Evolutionary conservation across 2,888 invertebrate species (phyloP).

Genomic region (Idaea aversata): DNA sequence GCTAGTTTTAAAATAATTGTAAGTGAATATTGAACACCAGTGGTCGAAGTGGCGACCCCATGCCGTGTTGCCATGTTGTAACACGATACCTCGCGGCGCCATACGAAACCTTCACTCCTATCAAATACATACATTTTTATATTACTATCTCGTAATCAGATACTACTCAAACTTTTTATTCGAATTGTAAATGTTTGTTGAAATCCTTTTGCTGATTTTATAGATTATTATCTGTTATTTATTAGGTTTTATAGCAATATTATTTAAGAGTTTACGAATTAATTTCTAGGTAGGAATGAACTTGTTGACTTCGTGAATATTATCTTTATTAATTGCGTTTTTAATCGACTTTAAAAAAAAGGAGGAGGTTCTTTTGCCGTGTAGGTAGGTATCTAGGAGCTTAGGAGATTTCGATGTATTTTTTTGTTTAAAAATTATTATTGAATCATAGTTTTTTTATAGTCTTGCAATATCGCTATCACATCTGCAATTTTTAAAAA

Average conservation of each 20-base stretch:
- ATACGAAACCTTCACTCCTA: not conserved
- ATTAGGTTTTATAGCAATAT: not conserved
- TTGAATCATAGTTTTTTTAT: no score
- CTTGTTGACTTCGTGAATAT: not conserved
- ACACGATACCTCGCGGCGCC: not conserved
- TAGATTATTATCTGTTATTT: not conserved
- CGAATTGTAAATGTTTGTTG: conserved; percentile 14
- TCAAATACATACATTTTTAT: not conserved
- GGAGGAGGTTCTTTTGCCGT: no score
- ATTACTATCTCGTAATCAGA: conserved; percentile 14
- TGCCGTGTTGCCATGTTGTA: not conserved
- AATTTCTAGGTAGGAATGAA: not conserved
- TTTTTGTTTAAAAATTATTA: no score
- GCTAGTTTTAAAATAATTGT: no score
- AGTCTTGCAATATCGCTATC: no score
- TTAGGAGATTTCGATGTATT: no score
- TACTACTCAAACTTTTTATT: conserved; percentile 18
- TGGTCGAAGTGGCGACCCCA: not conserved
- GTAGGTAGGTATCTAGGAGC: no score
- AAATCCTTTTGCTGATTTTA: conserved; percentile 14
- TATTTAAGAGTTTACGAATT: not conserved
- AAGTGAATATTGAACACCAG: conserved; percentile 1
- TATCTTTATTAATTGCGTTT: no score
- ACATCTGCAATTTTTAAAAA: no score
- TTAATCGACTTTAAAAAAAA: no score